Evolutionary conservation across 2,888 invertebrate genomes (phyloP).

Genomic region (Mycalesis mineus): DNA sequence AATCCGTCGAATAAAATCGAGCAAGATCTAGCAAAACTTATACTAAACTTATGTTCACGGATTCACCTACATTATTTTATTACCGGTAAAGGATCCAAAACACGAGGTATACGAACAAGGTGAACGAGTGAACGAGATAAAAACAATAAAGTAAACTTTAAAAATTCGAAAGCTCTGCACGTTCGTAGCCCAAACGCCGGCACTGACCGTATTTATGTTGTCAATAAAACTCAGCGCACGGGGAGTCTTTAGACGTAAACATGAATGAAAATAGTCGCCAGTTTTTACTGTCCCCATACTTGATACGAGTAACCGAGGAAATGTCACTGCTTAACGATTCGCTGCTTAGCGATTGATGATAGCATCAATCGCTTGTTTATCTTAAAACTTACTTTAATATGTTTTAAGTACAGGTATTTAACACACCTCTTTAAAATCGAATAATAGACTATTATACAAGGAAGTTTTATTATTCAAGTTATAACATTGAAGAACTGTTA

Average conservation of each 20-base stretch:
- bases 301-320: conserved; percentile 12
- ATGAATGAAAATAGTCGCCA: conserved; percentile 58
- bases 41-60: background rate
- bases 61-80: conserved; percentile 3
- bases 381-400: too few species aligned
- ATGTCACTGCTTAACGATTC: background rate
- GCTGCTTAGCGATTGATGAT: background rate
- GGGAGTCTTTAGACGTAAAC: conserved; percentile 56
- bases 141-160: conserved; percentile 24
- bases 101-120: conserved; percentile 11
- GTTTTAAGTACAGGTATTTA: too few species aligned
- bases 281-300: conserved; percentile 37
- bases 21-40: background rate
- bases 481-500: too few species aligned
- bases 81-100: conserved; percentile 10
- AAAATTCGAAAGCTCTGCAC: conserved; percentile 33
- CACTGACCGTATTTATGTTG: conserved; percentile 60
- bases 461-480: too few species aligned
- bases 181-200: conserved; percentile 35
- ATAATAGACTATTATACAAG: too few species aligned
- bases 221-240: conserved; percentile 63
- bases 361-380: background rate
- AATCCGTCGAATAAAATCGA: background rate
- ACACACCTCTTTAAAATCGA: too few species aligned
- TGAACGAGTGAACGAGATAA: conserved; percentile 16